These are phyloP conservation scores for Campoplex nolae DNA, from an alignment of 2,888 invertebrate species.

Conservation along the genomic window DNA sequence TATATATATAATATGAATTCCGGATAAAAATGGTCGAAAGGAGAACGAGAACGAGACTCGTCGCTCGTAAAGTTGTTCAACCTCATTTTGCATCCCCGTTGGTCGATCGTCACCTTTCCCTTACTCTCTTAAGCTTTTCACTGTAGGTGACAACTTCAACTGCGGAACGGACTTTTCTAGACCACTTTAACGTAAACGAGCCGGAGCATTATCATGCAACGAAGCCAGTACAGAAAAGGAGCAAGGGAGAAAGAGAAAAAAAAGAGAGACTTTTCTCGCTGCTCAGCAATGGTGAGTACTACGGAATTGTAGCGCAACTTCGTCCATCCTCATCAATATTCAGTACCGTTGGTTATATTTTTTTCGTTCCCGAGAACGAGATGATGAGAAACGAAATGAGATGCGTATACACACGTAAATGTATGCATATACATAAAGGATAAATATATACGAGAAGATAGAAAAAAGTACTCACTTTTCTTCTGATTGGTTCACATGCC, in stretches of 20 bases:
- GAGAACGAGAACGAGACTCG: conserved; percentile 28
- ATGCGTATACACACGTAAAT: conserved; percentile 32
- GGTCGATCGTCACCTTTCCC: conserved; percentile 9
- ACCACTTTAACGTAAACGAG: conserved; percentile 62
- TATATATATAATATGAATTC: not conserved
- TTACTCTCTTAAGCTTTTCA: conserved; percentile 11
- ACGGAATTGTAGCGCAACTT: conserved; percentile 49
- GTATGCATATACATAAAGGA: conserved; percentile 25
- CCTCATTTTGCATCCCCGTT: conserved; percentile 29
- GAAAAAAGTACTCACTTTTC: conserved; percentile 53
- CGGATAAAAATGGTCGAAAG: conserved; percentile 12
- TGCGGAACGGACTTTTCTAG: conserved; percentile 42
- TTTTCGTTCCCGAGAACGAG: conserved; percentile 29
- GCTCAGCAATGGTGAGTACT: conserved; percentile 41
- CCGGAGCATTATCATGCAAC: conserved; percentile 51
- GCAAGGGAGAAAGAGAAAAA: not conserved
- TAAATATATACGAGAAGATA: conserved; percentile 19
- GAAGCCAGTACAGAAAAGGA: conserved; percentile 22
- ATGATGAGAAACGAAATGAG: conserved; percentile 23
- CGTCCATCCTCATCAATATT: conserved; percentile 64
- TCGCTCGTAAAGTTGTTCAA: conserved; percentile 20
- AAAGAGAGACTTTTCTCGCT: conserved; percentile 32
- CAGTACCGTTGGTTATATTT: conserved; percentile 59
- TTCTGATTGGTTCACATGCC: conserved; percentile 59
- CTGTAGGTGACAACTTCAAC: conserved; percentile 32